Base-by-base conservation (phyloP, 1,140 invertebrate genomes). In the Brachionus sp. region DNA sequence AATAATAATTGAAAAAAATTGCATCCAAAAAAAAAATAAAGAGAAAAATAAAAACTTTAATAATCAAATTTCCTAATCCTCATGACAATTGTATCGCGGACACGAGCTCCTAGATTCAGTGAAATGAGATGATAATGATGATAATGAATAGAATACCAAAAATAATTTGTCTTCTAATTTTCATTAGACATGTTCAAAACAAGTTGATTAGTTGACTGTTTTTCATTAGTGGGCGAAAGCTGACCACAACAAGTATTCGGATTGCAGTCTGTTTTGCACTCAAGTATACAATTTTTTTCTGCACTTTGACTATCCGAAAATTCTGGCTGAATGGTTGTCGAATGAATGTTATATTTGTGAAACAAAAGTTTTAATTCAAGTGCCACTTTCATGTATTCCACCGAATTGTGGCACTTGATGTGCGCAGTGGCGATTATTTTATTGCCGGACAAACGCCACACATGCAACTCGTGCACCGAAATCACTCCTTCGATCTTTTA, bases 381-480 rank as follows among this genome's bases (percentile, higher is more conserved):
- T 7, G 91, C 90, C 29, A 91, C 88, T 16, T 85, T 78, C 87
- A 91, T 89, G 84, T 92, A 92, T 53, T 91, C 88, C 13, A 86
- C 80, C 16, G 91, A 85, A 84, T 90, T 90, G 25, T 86, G 86
- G 85, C 90, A 91, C 19, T 88, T 86, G 29, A 92, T 90, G 85
- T 92, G 91, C 12, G 90, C 90, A 2, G 91, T 91, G 0, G 91
- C 91, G 75, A 92, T 90, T 25, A 91, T 90, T 57, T 89, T 85
- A 77, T 90, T 90, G 5, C 91, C 90, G 44, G 90, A 89, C 75
- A 92, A 85, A 84, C 90, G 90, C 91, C 91, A 92, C 13, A 92
- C 88, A 84, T 92, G 91, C 84, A 92, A 90, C 84, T 92, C 91
- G 84, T 92, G 91, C 6, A 92, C 89, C 19, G 90, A 90, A 91